phyloP scores from a whole-genome alignment of 2,888 invertebrate species.

The Cryptosula pallasiana region DNA sequence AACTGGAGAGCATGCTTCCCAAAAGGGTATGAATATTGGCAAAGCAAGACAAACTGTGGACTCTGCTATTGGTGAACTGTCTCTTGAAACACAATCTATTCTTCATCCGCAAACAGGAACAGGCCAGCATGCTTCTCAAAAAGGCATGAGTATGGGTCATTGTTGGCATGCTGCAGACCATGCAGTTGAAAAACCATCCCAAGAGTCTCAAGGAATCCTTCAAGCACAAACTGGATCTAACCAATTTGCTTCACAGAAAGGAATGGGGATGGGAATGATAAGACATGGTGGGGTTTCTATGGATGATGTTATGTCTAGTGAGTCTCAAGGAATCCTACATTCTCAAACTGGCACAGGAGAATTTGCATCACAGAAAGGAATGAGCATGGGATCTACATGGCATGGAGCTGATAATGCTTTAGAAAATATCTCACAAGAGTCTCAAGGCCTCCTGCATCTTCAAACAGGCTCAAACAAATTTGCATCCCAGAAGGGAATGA shows the following conservation, averaged over 20 bases:
- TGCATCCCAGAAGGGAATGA: slow-evolving; percentile 10
- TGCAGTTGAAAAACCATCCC: not conserved
- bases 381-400: slow-evolving; percentile 17
- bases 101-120: slow-evolving; percentile 6
- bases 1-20: slow-evolving; percentile 14
- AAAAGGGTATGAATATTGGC: not conserved
- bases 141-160: not conserved
- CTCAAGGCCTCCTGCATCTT: not conserved
- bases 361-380: slow-evolving; percentile 17
- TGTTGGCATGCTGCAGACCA: not conserved
- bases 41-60: not conserved
- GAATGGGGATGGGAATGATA: not conserved
- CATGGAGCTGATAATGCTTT: slow-evolving; percentile 11
- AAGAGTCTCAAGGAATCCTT: slow-evolving; percentile 5
- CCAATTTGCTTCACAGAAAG: slow-evolving; percentile 8
- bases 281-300: not conserved
- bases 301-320: not conserved
- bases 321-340: slow-evolving; percentile 17
- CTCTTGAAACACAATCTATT: not conserved
- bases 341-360: not conserved
- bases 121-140: slow-evolving; percentile 8
- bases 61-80: not conserved
- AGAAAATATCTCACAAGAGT: slow-evolving; percentile 7
- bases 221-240: not conserved
- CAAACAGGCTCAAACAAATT: not conserved